phyloP scores from a whole-genome alignment of 2,113 vertebrate genomes.

The Bos javanicus region DNA sequence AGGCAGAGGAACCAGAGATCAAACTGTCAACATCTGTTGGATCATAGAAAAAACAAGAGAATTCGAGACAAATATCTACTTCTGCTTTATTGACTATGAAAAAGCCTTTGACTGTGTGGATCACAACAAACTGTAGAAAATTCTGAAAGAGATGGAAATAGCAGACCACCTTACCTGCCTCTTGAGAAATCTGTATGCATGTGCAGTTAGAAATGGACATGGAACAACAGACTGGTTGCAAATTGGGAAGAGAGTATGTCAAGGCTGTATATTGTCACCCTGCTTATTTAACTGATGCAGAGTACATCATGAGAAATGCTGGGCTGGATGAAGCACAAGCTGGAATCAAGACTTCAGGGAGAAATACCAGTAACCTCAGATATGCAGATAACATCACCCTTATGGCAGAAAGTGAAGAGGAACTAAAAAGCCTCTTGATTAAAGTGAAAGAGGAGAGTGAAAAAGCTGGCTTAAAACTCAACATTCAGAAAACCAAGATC shows the following conservation, averaged over 20 bases:
- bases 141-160: not conserved
- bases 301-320: not conserved
- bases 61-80: not conserved
- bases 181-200: not conserved
- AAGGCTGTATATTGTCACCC: not conserved
- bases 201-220: not conserved
- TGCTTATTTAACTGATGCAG: not conserved
- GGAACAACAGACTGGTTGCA: not conserved
- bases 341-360: not conserved
- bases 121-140: not conserved
- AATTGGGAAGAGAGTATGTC: not conserved
- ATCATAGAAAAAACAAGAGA: not conserved
- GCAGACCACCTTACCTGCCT: not conserved
- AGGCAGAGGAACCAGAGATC: not conserved
- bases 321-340: not conserved
- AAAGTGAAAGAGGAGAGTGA: not conserved
- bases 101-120: not conserved
- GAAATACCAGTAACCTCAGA: not conserved
- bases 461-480: not conserved
- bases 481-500: not conserved
- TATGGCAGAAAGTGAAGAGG: not conserved
- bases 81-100: not conserved
- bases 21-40: not conserved
- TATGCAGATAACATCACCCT: not conserved
- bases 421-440: not conserved